Evolutionary conservation across 2,113 vertebrate genomes (phyloP).

Genomic region (Daphoenositta chrysoptera): DNA sequence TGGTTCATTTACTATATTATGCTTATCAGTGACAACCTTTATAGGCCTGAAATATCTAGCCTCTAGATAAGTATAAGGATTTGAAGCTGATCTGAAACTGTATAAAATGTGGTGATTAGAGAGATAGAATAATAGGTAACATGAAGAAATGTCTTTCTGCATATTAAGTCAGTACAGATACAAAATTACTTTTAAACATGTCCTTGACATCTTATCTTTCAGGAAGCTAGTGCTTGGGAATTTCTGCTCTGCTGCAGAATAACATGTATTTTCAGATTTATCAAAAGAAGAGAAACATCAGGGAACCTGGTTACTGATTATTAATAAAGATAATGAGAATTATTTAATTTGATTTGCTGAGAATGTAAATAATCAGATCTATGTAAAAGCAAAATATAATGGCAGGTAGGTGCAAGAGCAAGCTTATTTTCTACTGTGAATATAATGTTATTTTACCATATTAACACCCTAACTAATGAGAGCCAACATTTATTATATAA

Average conservation of each 20-base stretch:
- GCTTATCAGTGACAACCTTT: background rate
- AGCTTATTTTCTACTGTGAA: background rate
- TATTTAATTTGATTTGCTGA: background rate
- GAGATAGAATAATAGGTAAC: background rate
- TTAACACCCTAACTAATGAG: background rate
- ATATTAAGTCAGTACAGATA: background rate
- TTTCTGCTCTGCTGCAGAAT: background rate
- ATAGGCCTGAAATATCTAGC: background rate
- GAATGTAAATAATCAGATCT: background rate
- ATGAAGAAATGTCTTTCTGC: background rate
- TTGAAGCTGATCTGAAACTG: background rate
- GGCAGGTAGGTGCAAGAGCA: background rate
- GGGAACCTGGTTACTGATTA: background rate
- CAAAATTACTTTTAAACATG: background rate
- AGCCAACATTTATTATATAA: background rate
- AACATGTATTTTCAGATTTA: background rate
- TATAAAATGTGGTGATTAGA: background rate
- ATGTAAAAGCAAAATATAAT: background rate
- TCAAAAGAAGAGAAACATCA: background rate
- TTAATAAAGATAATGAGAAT: conserved; percentile 2
- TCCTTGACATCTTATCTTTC: background rate
- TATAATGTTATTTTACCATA: background rate
- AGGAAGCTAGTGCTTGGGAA: background rate
- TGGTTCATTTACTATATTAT: background rate
- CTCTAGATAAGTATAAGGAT: background rate